Base-by-base conservation (phyloP, 2,113 vertebrate species). In the Lepidothrix coronata region DNA sequence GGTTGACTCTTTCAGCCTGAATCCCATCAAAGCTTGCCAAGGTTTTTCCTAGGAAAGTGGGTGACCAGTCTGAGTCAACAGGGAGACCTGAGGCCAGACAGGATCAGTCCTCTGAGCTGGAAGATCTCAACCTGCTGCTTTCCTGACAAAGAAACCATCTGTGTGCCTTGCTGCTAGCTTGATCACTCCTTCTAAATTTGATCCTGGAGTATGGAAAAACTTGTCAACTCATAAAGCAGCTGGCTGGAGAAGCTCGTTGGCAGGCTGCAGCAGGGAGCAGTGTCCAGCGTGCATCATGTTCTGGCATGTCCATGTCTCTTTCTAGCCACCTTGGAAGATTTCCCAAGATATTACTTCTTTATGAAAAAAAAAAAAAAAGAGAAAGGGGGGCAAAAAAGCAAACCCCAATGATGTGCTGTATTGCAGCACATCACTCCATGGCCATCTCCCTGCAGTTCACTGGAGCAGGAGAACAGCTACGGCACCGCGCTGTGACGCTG, bases 111-210 rank as follows among this genome's bases (percentile, higher is more conserved):
- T 66, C 63, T 3, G 63, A 48, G 79, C 51, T 82, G 92, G 55
- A 91, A 75, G 68, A 37, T 24, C 13, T 54, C 6, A 73, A 51
- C 80, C 67, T 91, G 71, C 78, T 80, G 63, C 91, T 91, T 12
- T 85, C 72, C 78, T 91, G 83, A 93, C 75, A 92, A 44, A 74
- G 75, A 96, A 95, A 96, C 79, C 91, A 86, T 93, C 93, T 94
- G 91, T 48, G 28, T 3, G 19, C 49, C 84, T 95, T 16, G 8
- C 77, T 78, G 67, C 88, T 84, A 8, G 57, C 77, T 92, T 55
- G 27, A n/a, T 58, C 2, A 0, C 57, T n/a, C 57, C 87, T 94
- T 89, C 91, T 83, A 79, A 91, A 77, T 93, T 66, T 59, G 66
- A 89, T 87, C 44, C 81, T 72, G 44, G 58, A 1, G 12, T 37